Base-by-base conservation (phyloP, 2,888 invertebrate genomes). In the Cactoblastis cactorum region DNA sequence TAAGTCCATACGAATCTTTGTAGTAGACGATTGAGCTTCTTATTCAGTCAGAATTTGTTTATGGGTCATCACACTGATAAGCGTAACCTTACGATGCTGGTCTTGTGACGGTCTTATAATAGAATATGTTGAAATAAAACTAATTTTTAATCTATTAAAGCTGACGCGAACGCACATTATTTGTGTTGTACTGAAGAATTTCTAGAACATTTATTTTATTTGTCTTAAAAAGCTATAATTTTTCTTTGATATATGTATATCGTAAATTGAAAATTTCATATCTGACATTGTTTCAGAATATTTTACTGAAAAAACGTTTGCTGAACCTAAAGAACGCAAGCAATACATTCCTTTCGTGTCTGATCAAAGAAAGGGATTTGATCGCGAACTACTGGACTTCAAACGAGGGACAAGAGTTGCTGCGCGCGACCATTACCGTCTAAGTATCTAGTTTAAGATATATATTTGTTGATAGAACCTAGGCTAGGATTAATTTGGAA, bases 381-480 rank as follows among this genome's bases (percentile, higher is more conserved):
- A 87, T 96, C 53, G 83, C 93, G 3, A 91, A 94, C 57, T 93
- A 94, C 67, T 96, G 96, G 96, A 91, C 91, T 55, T 93, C 94
- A 1, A 70, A 85, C 0, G 94, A 95, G 65, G 95, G 95, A 61
- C 95, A 94, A 72, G 90, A 79, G 49, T 53, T 74, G 41, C 57
- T 86, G 22, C 74, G 79, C 49, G 70, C 75, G 3, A 52, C 62
- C 6, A 56, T 61, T 18, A 58, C 62, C 24, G 48, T 49, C 34
- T 18, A 43, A 41, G 11, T 43, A 37, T n/a, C n/a, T n/a, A n/a
- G 11, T 18, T 8, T 46, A 45, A 34, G 18, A 32, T 8, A 43
- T 4, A 39, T 37, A 12, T 32, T 38, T 45, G 35, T 50, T 12
- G 12, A 33, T 32, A 49, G 32, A 22, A 47, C 15, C 22, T 35